These are phyloP conservation scores for Oithona nana DNA, from an alignment of 2,888 invertebrate species.

Conservation along the genomic window DNA sequence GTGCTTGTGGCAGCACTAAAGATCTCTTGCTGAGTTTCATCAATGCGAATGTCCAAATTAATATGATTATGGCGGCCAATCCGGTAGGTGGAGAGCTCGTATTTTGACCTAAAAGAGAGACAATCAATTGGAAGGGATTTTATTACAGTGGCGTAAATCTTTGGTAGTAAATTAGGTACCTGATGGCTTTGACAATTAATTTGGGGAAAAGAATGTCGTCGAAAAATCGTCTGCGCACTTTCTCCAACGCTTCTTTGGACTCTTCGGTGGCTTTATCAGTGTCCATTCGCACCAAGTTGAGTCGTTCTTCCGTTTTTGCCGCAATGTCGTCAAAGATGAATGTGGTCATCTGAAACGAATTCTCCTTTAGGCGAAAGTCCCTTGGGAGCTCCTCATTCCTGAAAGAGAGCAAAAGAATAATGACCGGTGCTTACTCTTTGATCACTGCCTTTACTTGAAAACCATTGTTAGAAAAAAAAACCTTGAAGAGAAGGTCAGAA, in stretches of 20 bases:
- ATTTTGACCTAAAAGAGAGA: neutral
- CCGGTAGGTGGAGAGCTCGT: neutral
- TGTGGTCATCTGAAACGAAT: neutral
- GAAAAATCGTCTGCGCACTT: neutral
- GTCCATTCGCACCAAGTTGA: neutral
- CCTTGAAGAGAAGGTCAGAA: too few species aligned
- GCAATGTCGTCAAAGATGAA: neutral
- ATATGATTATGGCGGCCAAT: neutral
- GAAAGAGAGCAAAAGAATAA: neutral
- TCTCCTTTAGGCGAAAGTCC: neutral
- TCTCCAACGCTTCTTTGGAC: neutral
- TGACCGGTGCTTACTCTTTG: too few species aligned
- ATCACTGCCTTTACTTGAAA: too few species aligned
- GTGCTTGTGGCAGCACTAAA: too few species aligned
- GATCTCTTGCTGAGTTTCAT: too few species aligned
- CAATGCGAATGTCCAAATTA: neutral
- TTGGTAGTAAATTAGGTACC: too few species aligned
- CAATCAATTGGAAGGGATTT: neutral
- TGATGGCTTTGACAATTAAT: neutral
- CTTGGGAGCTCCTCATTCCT: conserved; percentile 1
- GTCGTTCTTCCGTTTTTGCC: neutral
- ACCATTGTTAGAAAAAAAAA: too few species aligned
- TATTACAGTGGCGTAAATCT: too few species aligned
- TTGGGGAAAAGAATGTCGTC: conserved; percentile 1
- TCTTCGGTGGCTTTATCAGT: neutral